Conservation (phyloP, 2,888 invertebrate genomes). For the Adineta ricciae region DNA sequence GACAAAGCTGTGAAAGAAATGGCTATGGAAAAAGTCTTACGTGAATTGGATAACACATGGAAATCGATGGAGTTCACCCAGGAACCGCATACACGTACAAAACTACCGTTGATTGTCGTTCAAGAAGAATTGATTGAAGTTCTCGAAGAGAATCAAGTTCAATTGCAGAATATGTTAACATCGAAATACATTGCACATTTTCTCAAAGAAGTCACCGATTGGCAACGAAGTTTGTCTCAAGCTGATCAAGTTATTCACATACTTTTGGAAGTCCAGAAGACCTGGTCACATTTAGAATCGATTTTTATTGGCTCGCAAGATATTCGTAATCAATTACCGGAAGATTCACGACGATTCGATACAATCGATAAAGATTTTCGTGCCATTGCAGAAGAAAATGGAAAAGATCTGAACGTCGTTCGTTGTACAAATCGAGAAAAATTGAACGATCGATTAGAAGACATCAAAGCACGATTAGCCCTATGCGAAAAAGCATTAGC, state of each 20-base stretch:
- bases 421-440: constrained; percentile 77
- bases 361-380: constrained; percentile 80
- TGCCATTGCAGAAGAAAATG: constrained; percentile 55
- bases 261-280: constrained; percentile 84
- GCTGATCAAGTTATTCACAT: constrained; percentile 70
- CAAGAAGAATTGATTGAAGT: constrained; percentile 92
- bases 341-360: constrained; percentile 82
- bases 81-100: constrained; percentile 74
- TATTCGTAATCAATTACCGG: constrained; percentile 80
- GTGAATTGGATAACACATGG: constrained; percentile 82
- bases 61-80: constrained; percentile 69
- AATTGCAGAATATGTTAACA: constrained; percentile 86
- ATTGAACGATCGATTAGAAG: constrained; percentile 67
- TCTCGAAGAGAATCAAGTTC: constrained; percentile 84
- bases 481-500: constrained; percentile 90
- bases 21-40: constrained; percentile 89
- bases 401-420: constrained; percentile 72
- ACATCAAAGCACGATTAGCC: constrained; percentile 70
- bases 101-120: constrained; percentile 70
- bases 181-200: constrained; percentile 96
- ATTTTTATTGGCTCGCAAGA: constrained; percentile 97
- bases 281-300: constrained; percentile 91
- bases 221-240: constrained; percentile 81
- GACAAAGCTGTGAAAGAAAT: constrained; percentile 96
- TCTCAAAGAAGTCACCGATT: constrained; percentile 78